These are phyloP conservation scores for Mionectes macconnelli DNA, from an alignment of 2,113 vertebrate species.

Conservation along the genomic window DNA sequence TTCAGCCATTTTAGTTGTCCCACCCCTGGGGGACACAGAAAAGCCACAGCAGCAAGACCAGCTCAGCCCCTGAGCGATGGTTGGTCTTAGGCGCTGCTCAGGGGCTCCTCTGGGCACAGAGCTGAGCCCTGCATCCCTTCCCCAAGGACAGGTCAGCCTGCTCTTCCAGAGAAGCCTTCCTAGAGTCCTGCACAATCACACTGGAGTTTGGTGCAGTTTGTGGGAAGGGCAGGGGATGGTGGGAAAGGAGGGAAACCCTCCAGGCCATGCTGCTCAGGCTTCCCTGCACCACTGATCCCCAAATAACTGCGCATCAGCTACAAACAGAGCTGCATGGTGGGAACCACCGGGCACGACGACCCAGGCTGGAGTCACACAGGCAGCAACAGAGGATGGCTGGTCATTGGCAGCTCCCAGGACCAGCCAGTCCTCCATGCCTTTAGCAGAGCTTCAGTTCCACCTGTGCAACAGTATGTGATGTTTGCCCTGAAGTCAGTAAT, in stretches of 20 bases:
- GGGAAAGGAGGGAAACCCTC: not conserved
- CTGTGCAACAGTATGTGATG: not conserved
- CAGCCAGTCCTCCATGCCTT: not conserved
- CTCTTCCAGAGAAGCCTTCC: not conserved
- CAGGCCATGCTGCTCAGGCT: rapidly evolving
- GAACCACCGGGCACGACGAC: not conserved
- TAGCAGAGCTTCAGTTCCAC: not conserved
- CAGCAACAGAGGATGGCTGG: not conserved
- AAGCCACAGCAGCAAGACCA: rapidly evolving
- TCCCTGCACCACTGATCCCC: not conserved
- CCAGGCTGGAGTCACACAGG: not conserved
- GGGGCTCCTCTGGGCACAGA: not conserved
- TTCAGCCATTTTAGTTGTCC: not conserved
- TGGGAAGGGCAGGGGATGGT: not conserved
- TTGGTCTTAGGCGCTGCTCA: not conserved
- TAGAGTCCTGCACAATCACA: not conserved
- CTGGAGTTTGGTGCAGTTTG: not conserved
- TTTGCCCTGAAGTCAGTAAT: not conserved
- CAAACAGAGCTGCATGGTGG: rapidly evolving
- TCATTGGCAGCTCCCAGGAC: not conserved
- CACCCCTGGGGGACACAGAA: not conserved
- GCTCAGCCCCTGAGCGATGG: not conserved
- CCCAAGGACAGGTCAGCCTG: not conserved
- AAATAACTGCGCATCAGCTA: rapidly evolving
- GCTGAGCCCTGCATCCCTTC: not conserved